phyloP scores from a whole-genome alignment of 1,140 invertebrate species.

The Fopius arisanus region DNA sequence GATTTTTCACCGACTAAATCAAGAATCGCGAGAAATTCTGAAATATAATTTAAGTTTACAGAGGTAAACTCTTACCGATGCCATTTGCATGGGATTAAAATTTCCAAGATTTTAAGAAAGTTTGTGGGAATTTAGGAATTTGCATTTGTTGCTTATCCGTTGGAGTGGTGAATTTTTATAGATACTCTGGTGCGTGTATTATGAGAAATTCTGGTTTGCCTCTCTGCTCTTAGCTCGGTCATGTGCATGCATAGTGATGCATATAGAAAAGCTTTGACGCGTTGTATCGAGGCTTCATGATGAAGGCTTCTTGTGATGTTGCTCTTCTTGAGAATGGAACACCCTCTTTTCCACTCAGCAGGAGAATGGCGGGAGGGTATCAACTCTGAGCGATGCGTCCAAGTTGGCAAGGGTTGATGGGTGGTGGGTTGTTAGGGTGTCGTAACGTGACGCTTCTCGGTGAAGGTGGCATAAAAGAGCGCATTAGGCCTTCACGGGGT shows the following conservation, averaged over 20 bases:
- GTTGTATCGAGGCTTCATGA: neutral
- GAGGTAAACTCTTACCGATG: no score
- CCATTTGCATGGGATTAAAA: no score
- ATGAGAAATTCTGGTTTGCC: no score
- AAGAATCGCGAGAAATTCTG: no score
- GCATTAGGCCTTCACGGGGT: conserved; percentile 2
- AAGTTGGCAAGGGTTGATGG: neutral
- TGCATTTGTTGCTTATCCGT: no score
- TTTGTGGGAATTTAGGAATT: no score
- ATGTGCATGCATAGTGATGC: neutral
- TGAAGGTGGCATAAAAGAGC: neutral
- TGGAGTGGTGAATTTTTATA: no score
- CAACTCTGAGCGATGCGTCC: neutral
- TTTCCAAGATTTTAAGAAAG: no score
- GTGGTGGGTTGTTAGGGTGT: neutral
- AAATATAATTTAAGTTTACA: no score
- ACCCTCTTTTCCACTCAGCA: neutral
- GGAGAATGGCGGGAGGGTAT: neutral
- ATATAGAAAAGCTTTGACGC: neutral
- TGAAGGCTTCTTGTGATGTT: conserved; percentile 1
- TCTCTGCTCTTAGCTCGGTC: no score
- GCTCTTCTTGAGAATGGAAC: neutral
- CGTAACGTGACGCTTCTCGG: neutral
- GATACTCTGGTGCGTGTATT: no score
- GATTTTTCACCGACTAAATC: no score